Evolutionary conservation across 2,888 invertebrate genomes (phyloP), one percentile per base, ranked within the genome.

Genomic region (Ornithoptera priamus): DNA sequence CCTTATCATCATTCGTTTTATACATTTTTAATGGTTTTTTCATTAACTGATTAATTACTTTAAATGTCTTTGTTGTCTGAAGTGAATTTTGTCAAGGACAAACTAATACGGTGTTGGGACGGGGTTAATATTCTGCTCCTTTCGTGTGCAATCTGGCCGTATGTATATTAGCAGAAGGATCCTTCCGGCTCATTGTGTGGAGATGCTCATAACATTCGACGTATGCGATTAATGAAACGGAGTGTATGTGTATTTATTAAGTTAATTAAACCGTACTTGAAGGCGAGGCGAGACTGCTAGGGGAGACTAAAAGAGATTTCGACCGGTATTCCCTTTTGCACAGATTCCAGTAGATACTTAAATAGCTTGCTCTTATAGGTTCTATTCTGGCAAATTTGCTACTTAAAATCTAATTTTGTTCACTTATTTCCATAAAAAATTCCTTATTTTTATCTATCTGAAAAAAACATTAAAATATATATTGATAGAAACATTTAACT

Each of bases 211-310:
- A 89, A 88, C 83, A 89, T 90, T 86, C 89, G 90, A 91, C 91
- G 90, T 89, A 92, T 90, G 87, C 87, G 79, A 80, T 81, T 90
- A 90, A 92, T 91, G 87, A 90, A 91, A 89, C 87, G 85, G 87
- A 90, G 89, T 88, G 90, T 69, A 59, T 65, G 65, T 87, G 88
- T 92, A 89, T 92, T 90, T 92, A 92, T 92, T 92, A 90, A 89
- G 88, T 92, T 92, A 92, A 92, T 92, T 90, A 92, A 91, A 85
- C 81, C 86, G 83, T 86, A 85, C 89, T 88, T 89, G 89, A 88
- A 81, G 79, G 79, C 62, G 62, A 46, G 42, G 62, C 58, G 63
- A 50, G 79, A 73, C 73, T 71, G 76, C 74, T 77, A 78, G 75
- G 81, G 77, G 72, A 77, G 76, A 71, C 72, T 71, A 17, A 63